A percentile compares a stretch with the other conserved stretches of the same genome.
These are phyloP conservation scores for Invenusta paracnida DNA, from an alignment of 2,888 invertebrate genomes.

Conservation along the genomic window DNA sequence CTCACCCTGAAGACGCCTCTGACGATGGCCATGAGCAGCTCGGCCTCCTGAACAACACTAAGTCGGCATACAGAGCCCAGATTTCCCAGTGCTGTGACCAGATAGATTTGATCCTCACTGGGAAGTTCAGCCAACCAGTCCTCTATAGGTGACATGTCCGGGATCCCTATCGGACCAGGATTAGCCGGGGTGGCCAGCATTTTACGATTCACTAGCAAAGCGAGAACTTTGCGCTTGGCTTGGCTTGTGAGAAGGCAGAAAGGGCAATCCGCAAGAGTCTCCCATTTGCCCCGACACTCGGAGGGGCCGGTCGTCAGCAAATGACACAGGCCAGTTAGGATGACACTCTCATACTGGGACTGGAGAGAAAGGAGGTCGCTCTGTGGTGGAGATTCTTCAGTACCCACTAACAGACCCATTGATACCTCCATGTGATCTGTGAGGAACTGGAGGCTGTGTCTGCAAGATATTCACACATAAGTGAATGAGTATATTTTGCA, in stretches of 20 bases:
- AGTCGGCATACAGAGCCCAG: conserved; percentile 58
- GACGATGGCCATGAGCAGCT: conserved; percentile 68
- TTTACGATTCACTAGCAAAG: background rate
- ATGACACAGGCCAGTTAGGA: background rate
- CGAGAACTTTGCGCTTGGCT: conserved; percentile 15
- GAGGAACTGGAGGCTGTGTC: conserved; percentile 71
- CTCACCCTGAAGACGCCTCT: conserved; percentile 69
- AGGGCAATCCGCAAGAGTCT: background rate
- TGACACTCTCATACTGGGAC: background rate
- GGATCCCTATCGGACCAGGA: background rate
- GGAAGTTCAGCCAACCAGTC: background rate
- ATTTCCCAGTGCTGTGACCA: background rate
- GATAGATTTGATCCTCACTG: background rate
- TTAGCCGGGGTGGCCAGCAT: background rate
- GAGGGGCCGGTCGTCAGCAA: background rate
- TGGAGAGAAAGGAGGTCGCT: background rate
- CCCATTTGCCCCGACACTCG: background rate
- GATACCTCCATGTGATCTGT: conserved; percentile 65
- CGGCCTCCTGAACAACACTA: conserved; percentile 65
- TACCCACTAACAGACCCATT: background rate
- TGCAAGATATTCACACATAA: too few relatives aligned
- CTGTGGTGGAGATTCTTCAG: background rate
- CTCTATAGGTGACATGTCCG: background rate
- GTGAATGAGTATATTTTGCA: too few relatives aligned
- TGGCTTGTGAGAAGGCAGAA: conserved; percentile 8